A percentile compares a stretch with the other conserved stretches of the same genome.
phyloP scores from a whole-genome alignment of 2,888 invertebrate species.

The Aspidiotus rigidus region DNA sequence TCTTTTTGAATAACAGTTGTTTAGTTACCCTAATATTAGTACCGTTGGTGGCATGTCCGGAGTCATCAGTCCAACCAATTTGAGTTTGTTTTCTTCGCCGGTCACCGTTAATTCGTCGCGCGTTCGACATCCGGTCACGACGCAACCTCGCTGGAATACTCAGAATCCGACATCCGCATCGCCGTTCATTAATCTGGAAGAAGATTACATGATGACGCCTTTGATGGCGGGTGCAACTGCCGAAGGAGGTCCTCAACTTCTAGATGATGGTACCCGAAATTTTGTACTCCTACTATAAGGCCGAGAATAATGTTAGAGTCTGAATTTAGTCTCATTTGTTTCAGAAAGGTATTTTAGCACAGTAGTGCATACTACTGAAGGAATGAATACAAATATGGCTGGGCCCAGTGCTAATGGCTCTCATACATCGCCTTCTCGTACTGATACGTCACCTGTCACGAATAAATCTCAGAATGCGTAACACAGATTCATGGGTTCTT shows the following conservation, averaged over 20 bases:
- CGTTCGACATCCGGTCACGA: slow-evolving; percentile 50
- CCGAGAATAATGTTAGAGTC: background rate
- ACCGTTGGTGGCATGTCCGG: slow-evolving; percentile 71
- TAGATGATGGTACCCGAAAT: slow-evolving; percentile 64
- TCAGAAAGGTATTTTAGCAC: slow-evolving; percentile 52
- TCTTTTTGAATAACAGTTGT: slow-evolving; percentile 55
- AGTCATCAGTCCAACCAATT: slow-evolving; percentile 78
- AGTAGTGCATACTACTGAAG: slow-evolving; percentile 49
- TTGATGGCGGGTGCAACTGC: slow-evolving; percentile 51
- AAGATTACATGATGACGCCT: slow-evolving; percentile 87
- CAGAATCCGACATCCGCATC: slow-evolving; percentile 48
- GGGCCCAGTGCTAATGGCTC: slow-evolving; percentile 38
- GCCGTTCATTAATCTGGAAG: slow-evolving; percentile 80
- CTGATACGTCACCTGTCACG: slow-evolving; percentile 23
- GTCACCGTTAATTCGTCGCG: slow-evolving; percentile 58
- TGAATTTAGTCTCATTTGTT: slow-evolving; percentile 36
- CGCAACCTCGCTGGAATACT: slow-evolving; percentile 41
- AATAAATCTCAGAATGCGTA: slow-evolving; percentile 21
- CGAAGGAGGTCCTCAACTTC: slow-evolving; percentile 55
- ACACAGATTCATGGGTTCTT: background rate
- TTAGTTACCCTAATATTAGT: slow-evolving; percentile 80
- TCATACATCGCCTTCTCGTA: slow-evolving; percentile 32
- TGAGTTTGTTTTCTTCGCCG: slow-evolving; percentile 65
- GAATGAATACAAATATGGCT: slow-evolving; percentile 46
- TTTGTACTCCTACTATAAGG: background rate